Percentiles rank a stretch among this genome's conserved stretches.
Conservation (phyloP, 2,888 invertebrate species). For the Diaprepes abbreviatus region DNA sequence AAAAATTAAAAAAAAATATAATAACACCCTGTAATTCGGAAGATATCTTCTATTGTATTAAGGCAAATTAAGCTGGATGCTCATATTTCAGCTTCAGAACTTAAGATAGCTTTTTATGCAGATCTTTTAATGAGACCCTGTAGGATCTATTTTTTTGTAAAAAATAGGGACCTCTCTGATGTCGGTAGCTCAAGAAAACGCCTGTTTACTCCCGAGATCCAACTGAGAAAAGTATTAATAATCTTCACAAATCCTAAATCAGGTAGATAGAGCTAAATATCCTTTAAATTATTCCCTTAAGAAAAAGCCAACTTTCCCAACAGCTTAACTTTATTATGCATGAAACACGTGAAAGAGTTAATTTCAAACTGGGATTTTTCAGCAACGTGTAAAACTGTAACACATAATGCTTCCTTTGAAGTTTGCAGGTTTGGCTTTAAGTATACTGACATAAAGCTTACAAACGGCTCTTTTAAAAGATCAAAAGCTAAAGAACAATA, state of each 20-base stretch:
- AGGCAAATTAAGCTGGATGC: no score
- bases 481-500: constrained; percentile 22
- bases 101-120: no score
- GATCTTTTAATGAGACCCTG: no score
- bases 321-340: constrained; percentile 8
- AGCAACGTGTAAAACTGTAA: constrained; percentile 2
- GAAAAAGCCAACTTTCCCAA: constrained; percentile 10
- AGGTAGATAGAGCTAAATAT: background rate
- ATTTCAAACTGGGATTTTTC: constrained; percentile 21
- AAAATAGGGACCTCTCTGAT: no score
- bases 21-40: no score
- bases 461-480: constrained; percentile 18
- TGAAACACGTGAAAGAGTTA: constrained; percentile 19
- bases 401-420: constrained; percentile 17
- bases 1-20: no score
- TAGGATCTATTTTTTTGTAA: no score
- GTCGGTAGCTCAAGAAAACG: no score
- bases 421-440: constrained; percentile 15
- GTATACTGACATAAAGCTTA: background rate
- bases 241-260: background rate
- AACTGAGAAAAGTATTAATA: background rate
- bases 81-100: no score
- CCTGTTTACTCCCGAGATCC: no score
- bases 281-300: background rate
- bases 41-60: no score